Conservation (phyloP, 2,888 invertebrate genomes). For the Beris morrisii region DNA sequence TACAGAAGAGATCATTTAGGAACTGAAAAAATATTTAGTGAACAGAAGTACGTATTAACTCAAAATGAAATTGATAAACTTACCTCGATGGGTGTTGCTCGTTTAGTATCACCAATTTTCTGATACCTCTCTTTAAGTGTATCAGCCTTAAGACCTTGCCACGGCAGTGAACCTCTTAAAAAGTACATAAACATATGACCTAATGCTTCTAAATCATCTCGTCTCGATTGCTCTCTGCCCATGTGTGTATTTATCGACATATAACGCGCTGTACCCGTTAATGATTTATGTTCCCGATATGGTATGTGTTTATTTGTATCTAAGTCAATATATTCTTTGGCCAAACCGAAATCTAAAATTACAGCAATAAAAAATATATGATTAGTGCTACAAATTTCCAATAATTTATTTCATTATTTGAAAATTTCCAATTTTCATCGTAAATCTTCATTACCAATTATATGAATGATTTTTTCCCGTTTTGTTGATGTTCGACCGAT, state of each 20-base stretch:
- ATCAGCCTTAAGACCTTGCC: slow-evolving; percentile 99
- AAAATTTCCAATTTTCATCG: not conserved
- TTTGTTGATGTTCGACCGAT: slow-evolving; percentile 97
- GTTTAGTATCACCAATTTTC: slow-evolving; percentile 99
- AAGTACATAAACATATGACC: slow-evolving; percentile 99
- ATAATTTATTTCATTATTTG: not conserved
- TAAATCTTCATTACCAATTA: slow-evolving; percentile 73
- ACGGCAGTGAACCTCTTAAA: slow-evolving; percentile 97
- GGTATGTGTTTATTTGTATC: slow-evolving; percentile 99
- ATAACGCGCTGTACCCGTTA: slow-evolving; percentile 99
- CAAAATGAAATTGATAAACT: slow-evolving; percentile 12
- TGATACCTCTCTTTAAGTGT: slow-evolving; percentile 99
- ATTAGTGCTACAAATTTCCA: slow-evolving; percentile 31
- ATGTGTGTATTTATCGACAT: slow-evolving; percentile 99
- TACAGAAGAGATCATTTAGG: no score
- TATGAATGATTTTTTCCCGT: slow-evolving; percentile 98
- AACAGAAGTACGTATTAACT: no score
- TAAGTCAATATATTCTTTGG: slow-evolving; percentile 99
- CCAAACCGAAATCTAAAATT: slow-evolving; percentile 95
- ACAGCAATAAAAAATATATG: slow-evolving; percentile 35
- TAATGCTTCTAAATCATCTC: slow-evolving; percentile 98
- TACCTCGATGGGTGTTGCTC: slow-evolving; percentile 97
- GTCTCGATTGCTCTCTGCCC: slow-evolving; percentile 99
- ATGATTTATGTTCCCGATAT: slow-evolving; percentile 99
- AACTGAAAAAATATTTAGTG: no score